Evolutionary conservation across 64 coral and sea anemone species (phyloP).

Genomic region (Stylophora pistillata): DNA sequence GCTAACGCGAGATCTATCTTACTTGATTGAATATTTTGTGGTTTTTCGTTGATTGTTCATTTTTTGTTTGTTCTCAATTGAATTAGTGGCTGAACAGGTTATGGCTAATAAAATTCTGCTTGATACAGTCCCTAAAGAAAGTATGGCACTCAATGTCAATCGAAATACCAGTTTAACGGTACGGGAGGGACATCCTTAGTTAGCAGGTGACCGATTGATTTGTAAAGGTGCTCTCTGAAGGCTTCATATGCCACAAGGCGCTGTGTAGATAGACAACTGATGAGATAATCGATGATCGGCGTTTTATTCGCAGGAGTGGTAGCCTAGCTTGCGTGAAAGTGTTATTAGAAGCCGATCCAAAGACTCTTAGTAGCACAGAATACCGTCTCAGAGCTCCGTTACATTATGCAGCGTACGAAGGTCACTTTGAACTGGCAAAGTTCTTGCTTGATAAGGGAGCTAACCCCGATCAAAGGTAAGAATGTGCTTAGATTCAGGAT

Average conservation of each 20-base stretch:
- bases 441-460: slow-evolving; percentile 61
- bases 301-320: slow-evolving; percentile 30
- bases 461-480: slow-evolving; percentile 36
- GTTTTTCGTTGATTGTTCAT: not conserved
- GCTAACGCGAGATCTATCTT: no score
- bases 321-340: slow-evolving; percentile 36
- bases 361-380: slow-evolving; percentile 36
- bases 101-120: not conserved
- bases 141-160: not conserved
- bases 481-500: not conserved
- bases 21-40: not conserved
- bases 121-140: not conserved
- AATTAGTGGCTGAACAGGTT: no score
- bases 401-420: slow-evolving; percentile 28
- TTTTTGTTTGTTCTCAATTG: not conserved
- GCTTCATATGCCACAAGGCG: no score
- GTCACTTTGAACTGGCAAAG: slow-evolving; percentile 7
- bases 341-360: slow-evolving; percentile 33
- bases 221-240: no score
- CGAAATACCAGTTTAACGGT: not conserved
- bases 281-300: not conserved
- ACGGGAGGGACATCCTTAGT: not conserved
- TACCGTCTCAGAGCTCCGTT: slow-evolving; percentile 41
- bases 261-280: not conserved
- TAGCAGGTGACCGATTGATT: no score